Conservation (phyloP, 2,888 invertebrate species). For the Nebria brevicollis region DNA sequence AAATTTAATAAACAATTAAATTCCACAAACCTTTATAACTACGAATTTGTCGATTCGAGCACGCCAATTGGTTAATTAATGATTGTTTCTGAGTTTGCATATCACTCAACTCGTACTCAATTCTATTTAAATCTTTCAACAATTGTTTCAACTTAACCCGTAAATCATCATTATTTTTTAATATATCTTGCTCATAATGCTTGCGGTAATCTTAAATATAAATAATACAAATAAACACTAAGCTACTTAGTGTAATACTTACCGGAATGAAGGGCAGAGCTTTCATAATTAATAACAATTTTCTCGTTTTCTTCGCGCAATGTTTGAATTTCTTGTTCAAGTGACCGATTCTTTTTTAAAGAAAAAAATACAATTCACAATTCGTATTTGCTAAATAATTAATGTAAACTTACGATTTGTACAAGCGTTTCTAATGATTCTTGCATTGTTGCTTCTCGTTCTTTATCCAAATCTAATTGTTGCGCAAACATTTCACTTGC, state of each 20-base stretch:
- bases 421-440: conserved; percentile 54
- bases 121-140: conserved; percentile 52
- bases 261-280: conserved; percentile 12
- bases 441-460: conserved; percentile 54
- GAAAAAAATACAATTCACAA: not conserved
- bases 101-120: conserved; percentile 55
- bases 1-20: not conserved
- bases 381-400: not conserved
- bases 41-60: conserved; percentile 53
- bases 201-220: not conserved
- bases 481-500: conserved; percentile 57
- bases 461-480: conserved; percentile 55
- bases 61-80: conserved; percentile 55
- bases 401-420: conserved; percentile 18
- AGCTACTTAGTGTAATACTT: not conserved
- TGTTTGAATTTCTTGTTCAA: conserved; percentile 57
- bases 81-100: conserved; percentile 54
- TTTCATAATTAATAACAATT: conserved; percentile 45
- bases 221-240: not conserved
- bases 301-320: conserved; percentile 56
- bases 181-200: conserved; percentile 48
- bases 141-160: conserved; percentile 53
- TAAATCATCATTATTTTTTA: conserved; percentile 56
- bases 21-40: conserved; percentile 53
- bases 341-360: conserved; percentile 55